Evolutionary conservation across 1,140 invertebrate species (phyloP).

Genomic region (Lutraria rhynchaena): DNA sequence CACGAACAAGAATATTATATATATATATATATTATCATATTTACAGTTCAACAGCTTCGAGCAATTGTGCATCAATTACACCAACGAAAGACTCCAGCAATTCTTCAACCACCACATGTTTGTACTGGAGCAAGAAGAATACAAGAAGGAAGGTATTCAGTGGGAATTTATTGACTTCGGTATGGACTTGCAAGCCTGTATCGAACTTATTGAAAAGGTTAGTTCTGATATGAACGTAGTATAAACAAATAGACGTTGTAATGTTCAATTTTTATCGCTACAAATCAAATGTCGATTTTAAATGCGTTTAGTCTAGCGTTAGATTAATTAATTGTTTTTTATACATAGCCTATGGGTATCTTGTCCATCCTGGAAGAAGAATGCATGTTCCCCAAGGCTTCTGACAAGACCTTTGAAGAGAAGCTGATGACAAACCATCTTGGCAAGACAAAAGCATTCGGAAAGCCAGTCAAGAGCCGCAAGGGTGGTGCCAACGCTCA

Average conservation of each 20-base stretch:
- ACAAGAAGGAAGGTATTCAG: conserved; percentile 98
- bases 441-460: conserved; percentile 98
- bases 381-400: conserved; percentile 99
- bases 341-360: conserved; percentile 97
- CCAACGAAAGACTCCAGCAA: conserved; percentile 99
- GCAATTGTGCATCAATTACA: conserved; percentile 99
- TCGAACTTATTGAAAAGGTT: conserved; percentile 99
- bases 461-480: conserved; percentile 97
- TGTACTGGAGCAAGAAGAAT: conserved; percentile 99
- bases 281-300: too few relatives aligned
- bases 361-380: conserved; percentile 99
- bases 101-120: conserved; percentile 99
- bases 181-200: conserved; percentile 98
- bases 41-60: conserved; percentile 98
- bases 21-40: conserved; percentile 5
- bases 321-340: conserved; percentile 4
- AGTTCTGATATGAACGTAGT: too few relatives aligned
- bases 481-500: conserved; percentile 97
- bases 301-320: background rate
- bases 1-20: too few relatives aligned
- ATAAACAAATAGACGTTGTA: too few relatives aligned
- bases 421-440: conserved; percentile 99
- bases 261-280: too few relatives aligned
- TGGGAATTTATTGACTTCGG: conserved; percentile 99
- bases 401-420: conserved; percentile 97